These are phyloP conservation scores for Balearica regulorum DNA, from an alignment of 2,797 vertebrate species.

Conservation along the genomic window DNA sequence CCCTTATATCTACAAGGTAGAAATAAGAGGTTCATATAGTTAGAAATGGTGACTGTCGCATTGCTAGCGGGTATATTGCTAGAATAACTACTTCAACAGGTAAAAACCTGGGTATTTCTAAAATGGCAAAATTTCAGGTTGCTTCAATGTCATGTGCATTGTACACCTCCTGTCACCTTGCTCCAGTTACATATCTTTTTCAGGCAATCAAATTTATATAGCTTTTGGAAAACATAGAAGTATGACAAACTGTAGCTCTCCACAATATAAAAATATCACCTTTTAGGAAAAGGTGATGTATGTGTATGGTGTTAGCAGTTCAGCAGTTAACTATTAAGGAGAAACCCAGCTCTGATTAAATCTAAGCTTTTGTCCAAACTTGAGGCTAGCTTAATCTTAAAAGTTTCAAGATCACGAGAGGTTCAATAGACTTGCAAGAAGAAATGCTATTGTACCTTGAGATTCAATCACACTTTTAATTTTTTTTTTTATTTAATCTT, in stretches of 20 bases:
- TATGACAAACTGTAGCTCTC: not conserved
- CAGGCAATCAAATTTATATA: not conserved
- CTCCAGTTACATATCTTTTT: not conserved
- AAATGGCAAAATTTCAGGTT: not conserved
- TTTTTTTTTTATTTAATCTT: too few species aligned
- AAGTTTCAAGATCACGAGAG: not conserved
- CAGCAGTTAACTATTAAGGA: not conserved
- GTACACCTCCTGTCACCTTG: not conserved
- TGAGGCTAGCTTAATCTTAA: not conserved
- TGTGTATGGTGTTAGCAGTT: not conserved
- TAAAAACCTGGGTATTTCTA: not conserved
- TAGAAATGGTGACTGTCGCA: not conserved
- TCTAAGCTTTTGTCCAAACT: not conserved
- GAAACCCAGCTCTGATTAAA: not conserved
- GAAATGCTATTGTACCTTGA: not conserved
- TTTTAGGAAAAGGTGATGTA: not conserved
- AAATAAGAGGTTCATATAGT: not conserved
- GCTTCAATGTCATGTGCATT: not conserved
- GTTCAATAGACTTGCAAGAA: not conserved
- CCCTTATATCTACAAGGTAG: not conserved
- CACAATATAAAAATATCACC: not conserved
- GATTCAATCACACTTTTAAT: not conserved
- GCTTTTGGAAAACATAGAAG: not conserved
- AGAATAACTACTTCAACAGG: not conserved
- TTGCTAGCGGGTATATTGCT: not conserved